A percentile compares a stretch with the other conserved stretches of the same genome.
These are phyloP conservation scores for Acrobasis repandana DNA, from an alignment of 2,888 invertebrate species.

Conservation along the genomic window DNA sequence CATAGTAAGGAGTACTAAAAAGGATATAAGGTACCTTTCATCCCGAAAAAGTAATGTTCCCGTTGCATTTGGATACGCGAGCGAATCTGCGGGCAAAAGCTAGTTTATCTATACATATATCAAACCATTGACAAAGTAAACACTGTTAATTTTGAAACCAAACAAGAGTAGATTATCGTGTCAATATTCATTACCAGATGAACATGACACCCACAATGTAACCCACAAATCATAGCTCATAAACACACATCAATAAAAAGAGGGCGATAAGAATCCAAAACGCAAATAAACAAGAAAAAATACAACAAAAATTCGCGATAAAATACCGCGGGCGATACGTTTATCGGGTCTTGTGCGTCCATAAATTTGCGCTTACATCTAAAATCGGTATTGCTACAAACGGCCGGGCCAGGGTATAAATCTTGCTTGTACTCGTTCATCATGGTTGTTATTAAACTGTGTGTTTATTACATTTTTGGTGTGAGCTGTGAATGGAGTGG, in stretches of 20 bases:
- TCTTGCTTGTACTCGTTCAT: conserved; percentile 44
- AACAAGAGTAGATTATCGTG: too few species aligned
- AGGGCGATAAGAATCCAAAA: conserved; percentile 28
- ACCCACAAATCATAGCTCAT: conserved; percentile 16
- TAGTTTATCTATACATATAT: too few species aligned
- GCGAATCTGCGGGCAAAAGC: too few species aligned
- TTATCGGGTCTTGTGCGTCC: conserved; percentile 66
- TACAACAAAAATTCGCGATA: conserved; percentile 47
- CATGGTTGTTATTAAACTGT: conserved; percentile 37
- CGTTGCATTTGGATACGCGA: too few species aligned
- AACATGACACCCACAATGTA: too few species aligned
- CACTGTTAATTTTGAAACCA: too few species aligned
- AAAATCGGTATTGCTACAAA: conserved; percentile 60
- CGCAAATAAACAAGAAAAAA: conserved; percentile 40
- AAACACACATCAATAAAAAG: conserved; percentile 31
- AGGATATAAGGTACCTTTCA: too few species aligned
- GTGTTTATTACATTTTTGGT: conserved; percentile 13
- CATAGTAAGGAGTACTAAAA: too few species aligned
- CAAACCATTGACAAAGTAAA: too few species aligned
- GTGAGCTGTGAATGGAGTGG: not conserved
- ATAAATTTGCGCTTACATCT: conserved; percentile 75
- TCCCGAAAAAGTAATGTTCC: too few species aligned
- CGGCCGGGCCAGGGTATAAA: conserved; percentile 55
- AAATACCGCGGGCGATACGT: conserved; percentile 64
- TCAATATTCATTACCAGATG: too few species aligned